Conservation (phyloP, 2,113 vertebrate genomes). For the Hyperopisus bebe region DNA sequence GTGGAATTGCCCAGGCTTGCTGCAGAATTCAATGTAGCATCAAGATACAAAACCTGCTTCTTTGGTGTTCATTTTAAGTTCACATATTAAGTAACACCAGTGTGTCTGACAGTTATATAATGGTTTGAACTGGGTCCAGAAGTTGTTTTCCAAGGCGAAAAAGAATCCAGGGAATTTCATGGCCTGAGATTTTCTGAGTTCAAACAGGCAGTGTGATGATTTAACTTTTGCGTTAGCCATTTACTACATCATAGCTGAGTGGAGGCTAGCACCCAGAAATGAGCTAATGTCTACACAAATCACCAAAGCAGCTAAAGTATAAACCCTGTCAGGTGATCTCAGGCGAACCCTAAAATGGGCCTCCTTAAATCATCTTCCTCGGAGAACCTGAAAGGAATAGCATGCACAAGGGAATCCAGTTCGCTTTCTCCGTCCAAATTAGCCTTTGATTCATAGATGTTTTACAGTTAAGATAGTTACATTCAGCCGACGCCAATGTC, state of each 20-base stretch:
- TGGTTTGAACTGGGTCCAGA: background rate
- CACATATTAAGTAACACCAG: background rate
- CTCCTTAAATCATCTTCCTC: background rate
- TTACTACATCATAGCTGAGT: background rate
- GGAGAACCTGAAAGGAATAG: background rate
- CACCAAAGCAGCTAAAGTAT: background rate
- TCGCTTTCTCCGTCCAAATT: background rate
- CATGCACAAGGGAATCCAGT: background rate
- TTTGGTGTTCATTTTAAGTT: background rate
- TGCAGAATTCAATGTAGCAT: background rate
- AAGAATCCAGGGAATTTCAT: background rate
- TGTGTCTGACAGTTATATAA: background rate
- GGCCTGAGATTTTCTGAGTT: background rate
- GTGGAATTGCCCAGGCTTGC: background rate
- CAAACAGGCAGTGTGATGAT: background rate
- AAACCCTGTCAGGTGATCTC: background rate
- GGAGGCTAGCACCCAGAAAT: background rate
- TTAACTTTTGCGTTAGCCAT: background rate
- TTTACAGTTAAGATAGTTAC: background rate
- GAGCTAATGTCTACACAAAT: background rate
- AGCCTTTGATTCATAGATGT: background rate
- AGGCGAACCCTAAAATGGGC: background rate
- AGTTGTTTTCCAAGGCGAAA: background rate
- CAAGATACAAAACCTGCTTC: background rate
- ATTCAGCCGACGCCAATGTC: background rate